Base-by-base conservation (phyloP, 2,113 vertebrate genomes). In the Propithecus coquereli region DNA sequence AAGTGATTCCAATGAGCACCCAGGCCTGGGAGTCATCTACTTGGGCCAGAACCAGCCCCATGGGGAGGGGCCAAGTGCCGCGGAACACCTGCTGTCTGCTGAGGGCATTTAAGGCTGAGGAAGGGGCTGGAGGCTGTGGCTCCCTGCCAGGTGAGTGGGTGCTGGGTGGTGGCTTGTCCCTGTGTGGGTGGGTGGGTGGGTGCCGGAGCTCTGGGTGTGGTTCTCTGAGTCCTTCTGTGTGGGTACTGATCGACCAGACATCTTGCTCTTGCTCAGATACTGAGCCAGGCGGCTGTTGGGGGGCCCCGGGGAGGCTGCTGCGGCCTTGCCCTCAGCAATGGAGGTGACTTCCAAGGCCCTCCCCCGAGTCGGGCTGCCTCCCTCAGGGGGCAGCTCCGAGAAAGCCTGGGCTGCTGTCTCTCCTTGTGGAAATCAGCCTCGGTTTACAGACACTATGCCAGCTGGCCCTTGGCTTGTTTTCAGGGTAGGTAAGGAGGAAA, bases 21-120 rank as follows among this genome's bases (percentile, higher is more conserved):
- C 45, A 12, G 32, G 12, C 45, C 34, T 37, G 2, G 66, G 81
- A 59, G 37, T 45, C 47, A 8, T 32, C 18, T 17, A 18, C 25
- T 20, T 43, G 4, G 50, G 79, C 61, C 66, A 65, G 65, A 80
- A 68, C 73, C 61, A 87, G 22, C 79, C 25, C 27, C 0, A 1
- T 8, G 12, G 43, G 63, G 37, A 8, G 17, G 66, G 32, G 20
- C 43, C 54, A 20, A 40, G 23, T 0, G 1, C 57, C 16, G 0
- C 0, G 0, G 43, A 84, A 84, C 92, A 94, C 93, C 90, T 96
- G 97, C 70, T 8, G 0, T 40, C 40, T 32, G 34, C 68, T 50
- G 92, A 95, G 25, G 18, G 34, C 22, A 90, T 94, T 96, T 98
- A 97, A 97, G 59, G 90, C 50, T 10, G 0, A 8, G 3, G 17